A percentile compares a stretch with the other conserved stretches of the same genome.
Conservation (phyloP, 2,113 vertebrate species). For the Sander vitreus region DNA sequence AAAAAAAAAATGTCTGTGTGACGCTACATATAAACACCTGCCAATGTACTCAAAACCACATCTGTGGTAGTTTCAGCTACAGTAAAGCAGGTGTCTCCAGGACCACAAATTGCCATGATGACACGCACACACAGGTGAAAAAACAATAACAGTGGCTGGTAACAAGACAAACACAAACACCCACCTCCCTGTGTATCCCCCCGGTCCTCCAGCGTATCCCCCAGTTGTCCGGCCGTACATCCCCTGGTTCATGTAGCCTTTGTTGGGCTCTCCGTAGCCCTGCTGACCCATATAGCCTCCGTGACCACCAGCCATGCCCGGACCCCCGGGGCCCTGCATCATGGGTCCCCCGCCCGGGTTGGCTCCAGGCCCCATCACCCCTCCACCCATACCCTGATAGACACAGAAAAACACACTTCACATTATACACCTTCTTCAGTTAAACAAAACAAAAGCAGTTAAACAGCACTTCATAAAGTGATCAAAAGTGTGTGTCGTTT, state of each 20-base stretch:
- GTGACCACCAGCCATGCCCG: conserved; percentile 84
- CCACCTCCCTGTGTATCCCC: conserved; percentile 87
- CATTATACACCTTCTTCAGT: not conserved
- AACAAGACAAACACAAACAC: not conserved
- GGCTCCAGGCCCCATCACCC: conserved; percentile 89
- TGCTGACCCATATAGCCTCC: conserved; percentile 91
- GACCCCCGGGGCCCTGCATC: conserved; percentile 86
- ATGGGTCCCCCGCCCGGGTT: conserved; percentile 87
- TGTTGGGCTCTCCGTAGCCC: conserved; percentile 87
- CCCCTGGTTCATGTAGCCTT: conserved; percentile 89
- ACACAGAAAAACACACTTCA: not conserved
- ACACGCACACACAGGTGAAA: too few species aligned
- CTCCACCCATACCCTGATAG: conserved; percentile 88
- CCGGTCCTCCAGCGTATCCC: conserved; percentile 80
- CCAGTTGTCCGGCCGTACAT: conserved; percentile 87
- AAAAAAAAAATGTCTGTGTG: too few species aligned
- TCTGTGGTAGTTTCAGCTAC: too few species aligned
- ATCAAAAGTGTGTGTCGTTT: too few species aligned
- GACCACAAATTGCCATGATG: too few species aligned
- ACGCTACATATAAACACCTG: too few species aligned
- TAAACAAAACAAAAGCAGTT: too few species aligned
- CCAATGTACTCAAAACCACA: too few species aligned
- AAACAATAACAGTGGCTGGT: too few species aligned
- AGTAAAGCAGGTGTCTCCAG: too few species aligned
- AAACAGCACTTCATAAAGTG: not conserved